Conservation (phyloP, 2,888 invertebrate genomes). For the Cephus spinipes region DNA sequence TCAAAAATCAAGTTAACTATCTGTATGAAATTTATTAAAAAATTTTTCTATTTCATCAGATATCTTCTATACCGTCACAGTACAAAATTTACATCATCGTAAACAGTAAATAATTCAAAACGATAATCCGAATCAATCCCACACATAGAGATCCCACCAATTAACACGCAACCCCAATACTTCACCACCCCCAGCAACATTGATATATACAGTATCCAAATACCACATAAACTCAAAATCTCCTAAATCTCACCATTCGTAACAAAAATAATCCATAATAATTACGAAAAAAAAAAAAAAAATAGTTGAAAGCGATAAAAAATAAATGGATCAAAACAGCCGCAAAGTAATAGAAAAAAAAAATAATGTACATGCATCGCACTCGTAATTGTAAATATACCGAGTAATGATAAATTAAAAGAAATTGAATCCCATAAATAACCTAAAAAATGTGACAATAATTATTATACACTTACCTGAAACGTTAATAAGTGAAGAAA, state of each 20-base stretch:
- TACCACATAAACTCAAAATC: background rate
- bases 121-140: background rate
- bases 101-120: background rate
- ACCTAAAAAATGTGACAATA: fast-evolving
- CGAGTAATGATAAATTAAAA: background rate
- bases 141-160: background rate
- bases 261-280: background rate
- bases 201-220: background rate
- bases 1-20: too few relatives aligned
- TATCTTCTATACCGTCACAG: background rate
- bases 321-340: background rate
- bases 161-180: background rate
- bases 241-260: background rate
- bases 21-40: background rate
- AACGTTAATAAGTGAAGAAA: background rate
- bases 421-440: background rate
- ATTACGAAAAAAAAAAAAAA: background rate
- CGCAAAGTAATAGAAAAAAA: background rate
- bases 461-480: background rate
- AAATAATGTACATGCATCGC: background rate
- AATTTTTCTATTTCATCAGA: background rate
- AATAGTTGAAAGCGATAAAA: background rate
- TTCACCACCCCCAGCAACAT: background rate
- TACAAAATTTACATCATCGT: background rate
- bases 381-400: background rate